phyloP scores from a whole-genome alignment of 2,888 invertebrate species.

The Archaeoteleia sp. region DNA sequence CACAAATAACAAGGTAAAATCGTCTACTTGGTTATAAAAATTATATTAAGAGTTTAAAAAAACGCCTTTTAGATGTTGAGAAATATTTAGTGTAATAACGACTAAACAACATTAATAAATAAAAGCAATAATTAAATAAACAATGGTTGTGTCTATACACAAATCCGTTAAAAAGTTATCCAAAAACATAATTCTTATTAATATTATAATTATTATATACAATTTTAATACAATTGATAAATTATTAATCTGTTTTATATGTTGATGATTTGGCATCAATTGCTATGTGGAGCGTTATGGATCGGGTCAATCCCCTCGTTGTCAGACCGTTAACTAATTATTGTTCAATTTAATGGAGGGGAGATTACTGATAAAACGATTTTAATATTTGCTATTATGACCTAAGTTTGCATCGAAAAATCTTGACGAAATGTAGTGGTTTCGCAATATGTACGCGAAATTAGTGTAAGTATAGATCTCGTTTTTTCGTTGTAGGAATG shows the following conservation, averaged over 20 bases:
- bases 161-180: too few relatives aligned
- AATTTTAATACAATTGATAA: too few relatives aligned
- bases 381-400: conserved; percentile 28
- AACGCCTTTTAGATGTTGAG: too few relatives aligned
- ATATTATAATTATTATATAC: too few relatives aligned
- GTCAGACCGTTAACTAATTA: conserved; percentile 24
- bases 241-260: conserved; percentile 2
- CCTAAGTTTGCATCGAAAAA: conserved; percentile 12
- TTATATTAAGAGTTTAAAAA: too few relatives aligned
- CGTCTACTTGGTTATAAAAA: background rate
- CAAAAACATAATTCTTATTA: too few relatives aligned
- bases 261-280: conserved; percentile 23
- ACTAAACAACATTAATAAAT: too few relatives aligned
- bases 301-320: conserved; percentile 33
- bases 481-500: conserved; percentile 2
- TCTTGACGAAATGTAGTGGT: background rate
- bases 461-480: conserved; percentile 5
- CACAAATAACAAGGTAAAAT: conserved; percentile 25
- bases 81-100: too few relatives aligned
- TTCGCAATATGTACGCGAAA: too few relatives aligned
- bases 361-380: conserved; percentile 31
- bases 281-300: conserved; percentile 17
- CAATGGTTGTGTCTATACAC: too few relatives aligned
- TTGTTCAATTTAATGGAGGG: conserved; percentile 34
- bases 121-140: too few relatives aligned